Base-by-base conservation (phyloP, 1,140 invertebrate genomes). In the Danaus melanippus region DNA sequence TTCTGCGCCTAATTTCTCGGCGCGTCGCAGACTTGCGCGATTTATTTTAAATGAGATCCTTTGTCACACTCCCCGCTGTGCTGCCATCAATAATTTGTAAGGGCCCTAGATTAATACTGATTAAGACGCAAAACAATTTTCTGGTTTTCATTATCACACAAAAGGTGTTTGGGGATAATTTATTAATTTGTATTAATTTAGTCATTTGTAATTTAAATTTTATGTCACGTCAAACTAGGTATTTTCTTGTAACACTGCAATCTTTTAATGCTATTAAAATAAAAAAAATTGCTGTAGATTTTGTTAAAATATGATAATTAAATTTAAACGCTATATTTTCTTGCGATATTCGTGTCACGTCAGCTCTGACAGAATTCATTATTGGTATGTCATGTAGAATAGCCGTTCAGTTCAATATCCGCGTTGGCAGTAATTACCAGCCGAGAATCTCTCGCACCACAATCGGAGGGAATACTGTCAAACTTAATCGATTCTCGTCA, bases 1-100 rank as follows among this genome's bases (percentile, higher is more conserved):
- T 67, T 64, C 66, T 62, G 69, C 76, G 74, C 79, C 83, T 86
- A 86, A 86, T 84, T 86, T 81, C 78, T 76, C 65, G 77, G 69
- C 74, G 79, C 79, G 73, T 77, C 71, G 77, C 79, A 68, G 77
- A 79, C 80, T 81, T 73, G 70, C 60, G 71, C 79, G 74, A 81
- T 86, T 85, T 84, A 86, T 86, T 75, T 77, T 66, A 78, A 84
- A 77, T 67, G 69, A 74, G 75, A 78, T 77, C 76, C 79, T 81
- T 76, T 78, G 78, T 74, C 68, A 66, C 68, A 66, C 72, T 46
- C 70, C 82, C 79, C 74, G 76, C 80, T 81, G 79, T 10, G 79
- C 60, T 64, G 71, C 68, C 71, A 74, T 74, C 77, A 75, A 82
- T 82, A 78, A 78, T 79, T 68, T 62, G 69, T 66, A 21, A 63